A percentile compares a stretch with the other conserved stretches of the same genome.
Conservation (phyloP, 1,140 invertebrate species). For the Apis dorsata region DNA sequence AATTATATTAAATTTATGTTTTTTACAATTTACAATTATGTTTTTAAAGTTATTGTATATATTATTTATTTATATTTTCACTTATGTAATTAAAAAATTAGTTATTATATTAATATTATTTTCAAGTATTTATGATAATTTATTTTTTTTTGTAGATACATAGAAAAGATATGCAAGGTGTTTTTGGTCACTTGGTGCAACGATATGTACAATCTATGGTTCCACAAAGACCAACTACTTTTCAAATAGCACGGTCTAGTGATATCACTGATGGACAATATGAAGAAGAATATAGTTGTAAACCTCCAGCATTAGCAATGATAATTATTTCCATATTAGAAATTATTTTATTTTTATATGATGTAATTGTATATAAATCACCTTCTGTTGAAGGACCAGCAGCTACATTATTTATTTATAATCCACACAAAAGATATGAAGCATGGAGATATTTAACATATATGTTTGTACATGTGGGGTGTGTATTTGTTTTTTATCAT, state of each 20-base stretch:
- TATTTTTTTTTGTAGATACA: constrained; percentile 69
- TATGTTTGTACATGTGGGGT: constrained; percentile 98
- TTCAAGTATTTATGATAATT: neutral
- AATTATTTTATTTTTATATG: constrained; percentile 86
- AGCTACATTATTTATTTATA: constrained; percentile 91
- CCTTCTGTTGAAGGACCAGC: constrained; percentile 84
- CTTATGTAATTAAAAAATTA: neutral
- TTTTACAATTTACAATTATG: neutral
- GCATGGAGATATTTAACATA: constrained; percentile 96
- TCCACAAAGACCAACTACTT: constrained; percentile 76
- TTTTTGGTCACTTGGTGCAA: constrained; percentile 82
- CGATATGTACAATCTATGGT: constrained; percentile 80
- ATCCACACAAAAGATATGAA: constrained; percentile 92
- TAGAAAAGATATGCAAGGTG: constrained; percentile 82
- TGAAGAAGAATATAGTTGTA: constrained; percentile 92
- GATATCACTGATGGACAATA: constrained; percentile 87
- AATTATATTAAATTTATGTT: neutral
- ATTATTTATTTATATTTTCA: neutral
- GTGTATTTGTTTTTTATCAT: constrained; percentile 70
- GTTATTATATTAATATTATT: neutral
- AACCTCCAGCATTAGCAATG: constrained; percentile 93
- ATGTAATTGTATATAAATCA: constrained; percentile 78
- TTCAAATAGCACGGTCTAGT: constrained; percentile 70
- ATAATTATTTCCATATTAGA: constrained; percentile 87
- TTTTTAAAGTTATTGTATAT: neutral